These are phyloP conservation scores for Geodia barretti DNA, from an alignment of 37 sponge, comb jelly and placozoan species.

Conservation along the genomic window DNA sequence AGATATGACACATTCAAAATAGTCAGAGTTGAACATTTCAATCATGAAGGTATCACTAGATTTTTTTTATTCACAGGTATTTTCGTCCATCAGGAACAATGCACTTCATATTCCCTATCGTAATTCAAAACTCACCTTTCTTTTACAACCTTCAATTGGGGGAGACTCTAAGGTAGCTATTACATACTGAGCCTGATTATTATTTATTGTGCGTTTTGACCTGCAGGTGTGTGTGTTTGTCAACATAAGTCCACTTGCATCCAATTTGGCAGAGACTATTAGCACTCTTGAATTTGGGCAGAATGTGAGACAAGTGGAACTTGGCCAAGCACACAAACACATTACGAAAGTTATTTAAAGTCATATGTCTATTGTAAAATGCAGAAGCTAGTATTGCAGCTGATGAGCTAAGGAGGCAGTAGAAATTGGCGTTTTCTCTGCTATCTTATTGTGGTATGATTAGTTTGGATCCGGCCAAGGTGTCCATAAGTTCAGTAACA, in stretches of 20 bases:
- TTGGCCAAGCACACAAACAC: constrained; percentile 76
- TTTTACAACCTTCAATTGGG: constrained; percentile 79
- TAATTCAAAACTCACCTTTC: constrained; percentile 80
- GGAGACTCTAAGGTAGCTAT: constrained; percentile 80
- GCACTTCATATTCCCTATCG: constrained; percentile 85
- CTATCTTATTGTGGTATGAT: too few relatives aligned
- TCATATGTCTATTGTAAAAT: too few relatives aligned
- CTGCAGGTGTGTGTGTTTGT: constrained; percentile 85
- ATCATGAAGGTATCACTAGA: too few relatives aligned
- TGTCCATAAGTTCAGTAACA: too few relatives aligned
- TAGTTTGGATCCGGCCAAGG: too few relatives aligned
- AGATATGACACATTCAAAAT: too few relatives aligned
- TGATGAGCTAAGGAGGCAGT: too few relatives aligned
- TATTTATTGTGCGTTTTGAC: not conserved
- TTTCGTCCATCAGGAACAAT: constrained; percentile 60
- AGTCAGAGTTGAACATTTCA: too few relatives aligned
- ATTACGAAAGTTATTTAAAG: constrained; percentile 33
- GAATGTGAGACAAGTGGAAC: constrained; percentile 72
- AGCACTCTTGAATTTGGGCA: constrained; percentile 81
- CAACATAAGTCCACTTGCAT: constrained; percentile 71
- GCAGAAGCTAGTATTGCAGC: too few relatives aligned
- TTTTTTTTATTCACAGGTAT: constrained; percentile 81
- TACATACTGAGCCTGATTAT: not conserved
- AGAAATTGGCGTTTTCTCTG: too few relatives aligned
- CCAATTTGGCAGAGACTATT: constrained; percentile 69